Percentiles rank a stretch among this genome's conserved stretches.
Evolutionary conservation across 2,797 vertebrate genomes (phyloP).

Genomic region (Galagoides demidoff): DNA sequence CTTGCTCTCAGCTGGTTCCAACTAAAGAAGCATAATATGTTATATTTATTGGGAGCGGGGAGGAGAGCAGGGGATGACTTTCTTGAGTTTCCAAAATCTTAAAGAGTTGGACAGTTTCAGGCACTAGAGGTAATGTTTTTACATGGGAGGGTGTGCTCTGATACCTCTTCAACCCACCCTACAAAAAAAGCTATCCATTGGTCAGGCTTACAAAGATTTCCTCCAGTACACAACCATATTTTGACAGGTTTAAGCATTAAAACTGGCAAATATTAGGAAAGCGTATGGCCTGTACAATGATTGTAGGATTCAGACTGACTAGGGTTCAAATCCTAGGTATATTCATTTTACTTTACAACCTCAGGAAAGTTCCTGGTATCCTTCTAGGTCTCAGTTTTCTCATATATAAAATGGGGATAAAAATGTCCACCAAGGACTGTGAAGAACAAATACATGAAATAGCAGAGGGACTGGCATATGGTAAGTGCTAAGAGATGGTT

Average conservation of each 20-base stretch:
- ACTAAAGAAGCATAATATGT: neutral
- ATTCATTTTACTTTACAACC: neutral
- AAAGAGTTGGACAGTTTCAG: neutral
- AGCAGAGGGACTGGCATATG: neutral
- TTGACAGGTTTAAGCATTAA: neutral
- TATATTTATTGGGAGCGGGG: neutral
- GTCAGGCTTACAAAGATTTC: neutral
- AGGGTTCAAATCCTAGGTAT: neutral
- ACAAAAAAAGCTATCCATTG: neutral
- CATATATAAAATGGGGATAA: neutral
- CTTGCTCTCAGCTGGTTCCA: neutral
- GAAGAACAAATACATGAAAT: neutral
- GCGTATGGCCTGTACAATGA: neutral
- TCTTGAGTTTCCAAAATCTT: neutral
- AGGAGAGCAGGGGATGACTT: neutral
- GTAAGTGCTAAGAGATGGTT: neutral
- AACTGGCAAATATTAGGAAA: neutral
- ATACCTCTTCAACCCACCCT: neutral
- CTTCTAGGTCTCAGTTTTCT: constrained; percentile 19
- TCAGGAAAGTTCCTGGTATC: neutral
- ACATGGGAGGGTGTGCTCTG: neutral
- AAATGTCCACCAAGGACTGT: neutral
- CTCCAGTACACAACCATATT: neutral
- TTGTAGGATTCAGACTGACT: neutral
- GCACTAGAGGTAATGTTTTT: neutral